Conservation (phyloP, 2,113 vertebrate species). For the Pipa parva region DNA sequence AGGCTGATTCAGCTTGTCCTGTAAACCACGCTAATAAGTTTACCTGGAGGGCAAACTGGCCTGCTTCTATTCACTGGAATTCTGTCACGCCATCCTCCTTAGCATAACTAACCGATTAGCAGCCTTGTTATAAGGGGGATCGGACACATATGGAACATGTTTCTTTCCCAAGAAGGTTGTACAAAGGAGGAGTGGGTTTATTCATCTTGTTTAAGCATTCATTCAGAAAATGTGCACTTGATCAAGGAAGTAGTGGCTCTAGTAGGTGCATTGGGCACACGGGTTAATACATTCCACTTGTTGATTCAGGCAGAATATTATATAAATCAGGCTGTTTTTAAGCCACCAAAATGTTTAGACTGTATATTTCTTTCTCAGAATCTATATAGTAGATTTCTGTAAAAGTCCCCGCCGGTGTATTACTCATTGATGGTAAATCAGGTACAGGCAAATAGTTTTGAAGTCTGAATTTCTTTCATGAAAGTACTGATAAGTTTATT, state of each 20-base stretch:
- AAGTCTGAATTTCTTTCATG: too few relatives aligned
- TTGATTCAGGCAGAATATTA: too few relatives aligned
- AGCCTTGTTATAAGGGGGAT: constrained; percentile 47
- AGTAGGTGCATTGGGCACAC: too few relatives aligned
- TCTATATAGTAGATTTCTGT: too few relatives aligned
- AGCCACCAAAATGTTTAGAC: too few relatives aligned
- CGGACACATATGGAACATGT: constrained; percentile 61
- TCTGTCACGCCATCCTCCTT: constrained; percentile 61
- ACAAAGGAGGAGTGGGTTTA: constrained; percentile 8
- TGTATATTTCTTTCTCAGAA: too few relatives aligned
- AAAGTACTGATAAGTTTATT: too few relatives aligned
- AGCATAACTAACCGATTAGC: constrained; percentile 65
- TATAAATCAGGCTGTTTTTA: too few relatives aligned
- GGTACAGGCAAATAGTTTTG: too few relatives aligned
- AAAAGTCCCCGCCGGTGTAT: too few relatives aligned
- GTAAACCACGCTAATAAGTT: constrained; percentile 48
- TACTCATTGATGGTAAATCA: too few relatives aligned
- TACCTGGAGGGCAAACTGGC: constrained; percentile 33
- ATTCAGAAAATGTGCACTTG: constrained; percentile 9
- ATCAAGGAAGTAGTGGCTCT: background rate
- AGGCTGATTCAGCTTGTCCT: constrained; percentile 68
- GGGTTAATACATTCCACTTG: too few relatives aligned
- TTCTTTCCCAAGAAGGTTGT: constrained; percentile 44
- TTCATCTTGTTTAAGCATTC: constrained; percentile 6
- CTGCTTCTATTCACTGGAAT: constrained; percentile 54